phyloP scores from a whole-genome alignment of 2,888 invertebrate genomes.

The Prionchulus punctatus region DNA sequence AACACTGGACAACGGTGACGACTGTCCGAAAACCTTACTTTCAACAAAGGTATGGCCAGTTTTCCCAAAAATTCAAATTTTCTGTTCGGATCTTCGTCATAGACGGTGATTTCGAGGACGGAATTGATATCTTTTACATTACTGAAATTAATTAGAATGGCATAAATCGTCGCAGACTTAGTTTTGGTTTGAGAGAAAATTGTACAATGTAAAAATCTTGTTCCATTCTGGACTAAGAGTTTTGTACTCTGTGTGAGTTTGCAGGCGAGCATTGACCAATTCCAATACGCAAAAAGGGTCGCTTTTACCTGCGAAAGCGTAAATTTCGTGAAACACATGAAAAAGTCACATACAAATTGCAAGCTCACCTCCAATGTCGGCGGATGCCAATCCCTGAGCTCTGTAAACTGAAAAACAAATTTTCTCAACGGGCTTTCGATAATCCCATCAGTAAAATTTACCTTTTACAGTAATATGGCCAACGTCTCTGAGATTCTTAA shows the following conservation, averaged over 20 bases:
- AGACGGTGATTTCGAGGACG: slow-evolving; percentile 81
- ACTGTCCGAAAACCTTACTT: slow-evolving; percentile 34
- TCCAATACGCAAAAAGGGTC: slow-evolving; percentile 97
- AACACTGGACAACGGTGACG: no score
- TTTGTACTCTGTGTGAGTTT: slow-evolving; percentile 97
- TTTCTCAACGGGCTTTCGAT: no score
- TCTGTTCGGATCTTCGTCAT: slow-evolving; percentile 92
- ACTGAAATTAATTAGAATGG: slow-evolving; percentile 23
- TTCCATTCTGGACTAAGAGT: slow-evolving; percentile 92
- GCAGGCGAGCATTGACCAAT: slow-evolving; percentile 76
- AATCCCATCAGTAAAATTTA: slow-evolving; percentile 19
- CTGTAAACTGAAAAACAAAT: slow-evolving; percentile 48
- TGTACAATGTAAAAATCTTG: slow-evolving; percentile 94
- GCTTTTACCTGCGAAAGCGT: slow-evolving; percentile 47
- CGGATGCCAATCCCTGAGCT: slow-evolving; percentile 68
- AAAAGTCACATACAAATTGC: not conserved
- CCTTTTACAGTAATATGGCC: slow-evolving; percentile 80
- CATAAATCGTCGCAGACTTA: not conserved
- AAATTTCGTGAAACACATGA: no score
- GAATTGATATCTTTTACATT: slow-evolving; percentile 69
- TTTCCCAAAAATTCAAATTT: slow-evolving; percentile 84
- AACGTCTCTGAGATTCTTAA: slow-evolving; percentile 62
- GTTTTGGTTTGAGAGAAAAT: no score
- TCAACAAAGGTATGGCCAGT: slow-evolving; percentile 64
- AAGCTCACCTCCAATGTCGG: slow-evolving; percentile 65